phyloP scores from a whole-genome alignment of 2,797 vertebrate species.

The Sarcoramphus papa region DNA sequence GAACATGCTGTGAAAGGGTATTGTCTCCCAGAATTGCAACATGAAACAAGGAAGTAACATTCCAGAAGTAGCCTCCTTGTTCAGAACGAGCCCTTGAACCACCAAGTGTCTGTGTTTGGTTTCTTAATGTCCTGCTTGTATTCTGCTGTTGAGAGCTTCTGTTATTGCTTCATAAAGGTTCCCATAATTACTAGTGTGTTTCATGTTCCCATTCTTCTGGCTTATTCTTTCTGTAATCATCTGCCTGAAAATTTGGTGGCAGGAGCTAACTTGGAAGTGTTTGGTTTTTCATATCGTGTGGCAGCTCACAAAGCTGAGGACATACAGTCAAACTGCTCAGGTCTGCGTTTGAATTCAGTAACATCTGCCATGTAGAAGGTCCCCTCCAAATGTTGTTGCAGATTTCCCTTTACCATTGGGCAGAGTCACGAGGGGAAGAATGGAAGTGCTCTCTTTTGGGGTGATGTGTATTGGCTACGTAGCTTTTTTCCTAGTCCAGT shows the following conservation, averaged over 20 bases:
- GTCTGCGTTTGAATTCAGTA: neutral
- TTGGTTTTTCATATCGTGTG: fast-evolving
- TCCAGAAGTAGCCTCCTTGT: neutral
- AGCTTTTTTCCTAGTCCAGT: neutral
- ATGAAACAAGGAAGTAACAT: neutral
- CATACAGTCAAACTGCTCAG: neutral
- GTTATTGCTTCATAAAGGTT: slow-evolving; percentile 3
- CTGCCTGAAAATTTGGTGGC: neutral
- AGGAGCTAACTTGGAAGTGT: neutral
- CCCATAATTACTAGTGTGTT: neutral
- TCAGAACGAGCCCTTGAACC: neutral
- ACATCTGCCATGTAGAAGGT: neutral
- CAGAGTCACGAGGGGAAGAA: neutral
- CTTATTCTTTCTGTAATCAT: neutral
- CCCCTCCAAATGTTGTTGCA: neutral
- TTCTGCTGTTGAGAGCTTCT: neutral
- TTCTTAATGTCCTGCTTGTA: neutral
- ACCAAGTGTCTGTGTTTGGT: neutral
- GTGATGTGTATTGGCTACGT: neutral
- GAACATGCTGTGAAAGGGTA: neutral
- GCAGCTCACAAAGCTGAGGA: neutral
- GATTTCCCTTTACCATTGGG: neutral
- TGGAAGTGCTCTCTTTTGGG: neutral
- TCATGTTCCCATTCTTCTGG: neutral
- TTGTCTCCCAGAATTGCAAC: neutral